Base-by-base conservation (phyloP, 2,888 invertebrate species). In the Mesochorus sp. region DNA sequence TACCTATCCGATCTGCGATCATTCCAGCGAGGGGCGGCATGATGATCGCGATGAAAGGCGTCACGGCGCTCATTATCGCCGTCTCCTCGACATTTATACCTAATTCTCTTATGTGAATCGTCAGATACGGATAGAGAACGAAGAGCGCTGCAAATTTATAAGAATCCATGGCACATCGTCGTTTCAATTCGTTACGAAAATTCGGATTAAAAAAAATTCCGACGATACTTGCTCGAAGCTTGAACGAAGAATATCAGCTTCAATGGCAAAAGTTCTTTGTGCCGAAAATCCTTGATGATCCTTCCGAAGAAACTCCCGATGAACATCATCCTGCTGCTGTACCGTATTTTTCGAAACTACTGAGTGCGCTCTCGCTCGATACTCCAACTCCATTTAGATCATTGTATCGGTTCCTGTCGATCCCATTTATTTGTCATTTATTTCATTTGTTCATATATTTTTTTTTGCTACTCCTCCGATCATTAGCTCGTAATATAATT, bases 71-170 rank as follows among this genome's bases (percentile, higher is more conserved):
- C 95, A 95, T 96, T 85, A 96, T 95, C 47, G 95, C 96, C 2
- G 95, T 95, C 91, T 96, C 96, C 91, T 95, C 95, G 67, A 95
- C 95, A 86, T 94, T 95, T 89, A 96, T 95, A 57, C 96, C 96
- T 84, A 96, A 91, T 88, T 95, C 95, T 72, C 95, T 92, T 95
- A 96, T 95, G 88, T 96, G 96, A 82, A 96, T 95, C 57, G 95
- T 95, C 88, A 96, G 91, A 91, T 95, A 96, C 3, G 96, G 96
- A 89, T 96, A 96, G 79, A 96, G 91, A 57, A 96, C 95, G 87
- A 94, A 94, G 66, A 96, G 91, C 19, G 95, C 96, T 96, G 89
- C 39, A 31, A 70, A 77, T 21, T 31, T 39, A 64, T 47, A 12
- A n/a, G n/a, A n/a, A n/a, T n/a, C n/a, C n/a, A n/a, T n/a, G n/a